phyloP scores from a whole-genome alignment of 2,113 vertebrate species.

The Zosterops lateralis region DNA sequence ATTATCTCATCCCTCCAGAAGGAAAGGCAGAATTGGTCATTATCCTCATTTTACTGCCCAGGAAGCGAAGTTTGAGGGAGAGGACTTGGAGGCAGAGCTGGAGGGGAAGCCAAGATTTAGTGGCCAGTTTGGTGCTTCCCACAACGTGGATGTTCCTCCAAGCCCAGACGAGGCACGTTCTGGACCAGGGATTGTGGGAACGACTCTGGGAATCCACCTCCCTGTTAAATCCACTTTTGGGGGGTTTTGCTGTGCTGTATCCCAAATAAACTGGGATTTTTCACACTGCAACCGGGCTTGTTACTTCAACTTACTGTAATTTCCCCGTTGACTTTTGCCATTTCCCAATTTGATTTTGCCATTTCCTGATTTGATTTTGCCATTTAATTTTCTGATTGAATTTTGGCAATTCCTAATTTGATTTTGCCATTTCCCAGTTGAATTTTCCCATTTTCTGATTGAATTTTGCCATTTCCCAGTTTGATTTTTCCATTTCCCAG shows the following conservation, averaged over 20 bases:
- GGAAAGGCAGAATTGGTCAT: neutral
- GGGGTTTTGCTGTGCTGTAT: fast-evolving
- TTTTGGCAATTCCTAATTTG: neutral
- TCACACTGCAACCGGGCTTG: fast-evolving
- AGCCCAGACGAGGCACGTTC: fast-evolving
- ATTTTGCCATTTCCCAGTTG: neutral
- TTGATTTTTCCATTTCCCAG: too few relatives aligned
- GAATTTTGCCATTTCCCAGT: fast-evolving
- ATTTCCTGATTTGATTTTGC: neutral
- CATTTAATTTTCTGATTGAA: fast-evolving
- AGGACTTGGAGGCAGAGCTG: neutral
- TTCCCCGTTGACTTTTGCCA: neutral
- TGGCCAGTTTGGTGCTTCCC: fast-evolving
- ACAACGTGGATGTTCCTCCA: fast-evolving
- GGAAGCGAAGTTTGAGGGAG: neutral
- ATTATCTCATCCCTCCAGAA: neutral
- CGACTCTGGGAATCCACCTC: neutral
- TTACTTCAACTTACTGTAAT: fast-evolving
- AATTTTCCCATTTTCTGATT: neutral
- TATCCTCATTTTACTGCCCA: neutral
- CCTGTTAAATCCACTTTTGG: fast-evolving
- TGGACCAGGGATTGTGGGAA: neutral
- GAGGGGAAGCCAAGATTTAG: neutral
- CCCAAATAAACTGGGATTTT: neutral
- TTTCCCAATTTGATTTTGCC: too few relatives aligned